phyloP scores from a whole-genome alignment of 2,113 vertebrate genomes.

The Diadophis punctatus region DNA sequence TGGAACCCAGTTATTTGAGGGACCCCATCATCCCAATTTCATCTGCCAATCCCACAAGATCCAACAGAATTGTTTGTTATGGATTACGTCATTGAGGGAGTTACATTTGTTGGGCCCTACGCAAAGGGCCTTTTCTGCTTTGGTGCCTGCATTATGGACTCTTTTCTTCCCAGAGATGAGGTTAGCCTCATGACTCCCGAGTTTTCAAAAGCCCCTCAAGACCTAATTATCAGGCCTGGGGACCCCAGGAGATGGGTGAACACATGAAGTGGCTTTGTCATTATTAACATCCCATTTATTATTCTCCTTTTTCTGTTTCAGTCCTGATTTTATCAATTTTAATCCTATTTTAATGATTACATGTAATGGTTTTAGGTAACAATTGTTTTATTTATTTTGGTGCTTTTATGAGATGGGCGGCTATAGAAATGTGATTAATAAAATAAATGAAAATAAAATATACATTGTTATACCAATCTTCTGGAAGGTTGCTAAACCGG shows the following conservation, averaged over 20 bases:
- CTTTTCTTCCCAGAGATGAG: neutral
- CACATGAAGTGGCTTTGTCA: neutral
- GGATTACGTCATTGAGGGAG: neutral
- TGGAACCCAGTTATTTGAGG: neutral
- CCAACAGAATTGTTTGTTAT: neutral
- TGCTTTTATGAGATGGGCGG: neutral
- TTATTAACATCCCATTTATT: neutral
- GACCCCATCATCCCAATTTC: neutral
- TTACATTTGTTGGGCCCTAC: neutral
- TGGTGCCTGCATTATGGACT: neutral
- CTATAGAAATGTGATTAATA: neutral
- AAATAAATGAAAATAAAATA: neutral
- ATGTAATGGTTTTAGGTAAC: neutral
- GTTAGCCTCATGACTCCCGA: neutral
- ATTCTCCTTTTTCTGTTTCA: neutral
- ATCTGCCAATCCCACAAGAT: neutral
- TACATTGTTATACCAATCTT: neutral
- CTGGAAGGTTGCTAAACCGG: neutral
- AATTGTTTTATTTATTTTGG: neutral
- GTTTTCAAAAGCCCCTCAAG: neutral
- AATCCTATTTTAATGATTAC: neutral
- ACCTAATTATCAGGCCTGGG: neutral
- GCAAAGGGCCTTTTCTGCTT: neutral
- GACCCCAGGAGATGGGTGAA: neutral
- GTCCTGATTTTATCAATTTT: neutral